These are phyloP conservation scores for Paramisgurnus dabryanus DNA, from an alignment of 2,113 vertebrate species.

Conservation along the genomic window DNA sequence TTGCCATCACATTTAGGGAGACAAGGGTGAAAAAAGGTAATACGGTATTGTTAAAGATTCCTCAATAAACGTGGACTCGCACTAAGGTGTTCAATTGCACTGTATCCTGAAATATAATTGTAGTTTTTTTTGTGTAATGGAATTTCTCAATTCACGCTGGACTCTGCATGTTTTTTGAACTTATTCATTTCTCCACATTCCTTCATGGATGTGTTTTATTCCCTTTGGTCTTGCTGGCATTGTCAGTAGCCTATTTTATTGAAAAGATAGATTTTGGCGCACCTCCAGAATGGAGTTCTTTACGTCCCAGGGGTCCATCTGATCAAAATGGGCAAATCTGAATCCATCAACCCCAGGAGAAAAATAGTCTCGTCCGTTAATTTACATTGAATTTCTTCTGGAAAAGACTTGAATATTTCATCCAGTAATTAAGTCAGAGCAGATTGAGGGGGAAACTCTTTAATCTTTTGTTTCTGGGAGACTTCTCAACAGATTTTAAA, in stretches of 20 bases:
- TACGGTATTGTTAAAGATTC: background rate
- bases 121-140: background rate
- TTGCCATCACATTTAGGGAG: no score
- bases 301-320: background rate
- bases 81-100: background rate
- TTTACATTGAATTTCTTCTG: background rate
- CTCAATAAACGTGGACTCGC: background rate
- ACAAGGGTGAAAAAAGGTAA: no score
- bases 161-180: background rate
- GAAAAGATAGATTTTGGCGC: constrained; percentile 3
- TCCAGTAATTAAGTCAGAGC: constrained; percentile 4
- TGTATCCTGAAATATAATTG: background rate
- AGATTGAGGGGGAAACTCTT: constrained; percentile 11
- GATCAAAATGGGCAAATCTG: background rate
- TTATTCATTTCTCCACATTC: constrained; percentile 2
- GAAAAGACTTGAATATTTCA: constrained; percentile 35
- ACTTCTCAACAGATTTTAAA: constrained; percentile 31
- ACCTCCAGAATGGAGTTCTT: constrained; percentile 6
- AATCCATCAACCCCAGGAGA: constrained; percentile 9
- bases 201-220: background rate
- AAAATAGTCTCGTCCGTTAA: background rate
- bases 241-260: constrained; percentile 16
- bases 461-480: constrained; percentile 27
- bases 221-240: background rate
- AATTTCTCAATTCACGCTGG: background rate